Conservation (phyloP, 30 jellyfish, hydroid and myxozoan genomes). For the Morbakka virulenta region DNA sequence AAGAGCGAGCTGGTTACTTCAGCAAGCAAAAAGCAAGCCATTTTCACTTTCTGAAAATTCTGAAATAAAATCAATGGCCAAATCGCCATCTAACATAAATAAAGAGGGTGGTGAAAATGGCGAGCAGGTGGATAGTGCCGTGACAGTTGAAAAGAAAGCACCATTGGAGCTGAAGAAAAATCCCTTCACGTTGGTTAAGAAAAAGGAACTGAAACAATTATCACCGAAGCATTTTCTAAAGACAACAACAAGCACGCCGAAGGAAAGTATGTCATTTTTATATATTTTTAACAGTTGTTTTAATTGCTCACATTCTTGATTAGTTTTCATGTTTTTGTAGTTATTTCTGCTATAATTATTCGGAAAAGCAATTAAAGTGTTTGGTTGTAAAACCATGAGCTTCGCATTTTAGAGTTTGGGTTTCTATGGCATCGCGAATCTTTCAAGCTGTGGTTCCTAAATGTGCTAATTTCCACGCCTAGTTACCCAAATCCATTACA, state of each 20-base stretch:
- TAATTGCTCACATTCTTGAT: too few species aligned
- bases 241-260: conserved; percentile 30
- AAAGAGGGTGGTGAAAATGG: neutral
- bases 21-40: conserved; percentile 69
- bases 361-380: too few species aligned
- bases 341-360: too few species aligned
- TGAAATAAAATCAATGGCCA: neutral
- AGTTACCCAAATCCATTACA: too few species aligned
- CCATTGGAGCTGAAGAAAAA: conserved; percentile 59
- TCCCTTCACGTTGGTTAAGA: conserved; percentile 81
- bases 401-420: too few species aligned
- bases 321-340: too few species aligned
- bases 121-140: neutral
- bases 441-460: too few species aligned
- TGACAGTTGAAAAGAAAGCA: neutral
- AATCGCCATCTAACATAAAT: neutral
- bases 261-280: conserved; percentile 32
- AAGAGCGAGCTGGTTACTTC: conserved; percentile 82
- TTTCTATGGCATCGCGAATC: too few species aligned
- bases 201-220: conserved; percentile 56
- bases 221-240: conserved; percentile 71
- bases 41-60: too few species aligned
- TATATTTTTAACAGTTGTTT: too few species aligned
- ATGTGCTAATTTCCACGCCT: too few species aligned
- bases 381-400: too few species aligned